A percentile compares a stretch with the other conserved stretches of the same genome.
phyloP scores from a whole-genome alignment of 1,140 invertebrate genomes.

The Aphelinus atriplicis region DNA sequence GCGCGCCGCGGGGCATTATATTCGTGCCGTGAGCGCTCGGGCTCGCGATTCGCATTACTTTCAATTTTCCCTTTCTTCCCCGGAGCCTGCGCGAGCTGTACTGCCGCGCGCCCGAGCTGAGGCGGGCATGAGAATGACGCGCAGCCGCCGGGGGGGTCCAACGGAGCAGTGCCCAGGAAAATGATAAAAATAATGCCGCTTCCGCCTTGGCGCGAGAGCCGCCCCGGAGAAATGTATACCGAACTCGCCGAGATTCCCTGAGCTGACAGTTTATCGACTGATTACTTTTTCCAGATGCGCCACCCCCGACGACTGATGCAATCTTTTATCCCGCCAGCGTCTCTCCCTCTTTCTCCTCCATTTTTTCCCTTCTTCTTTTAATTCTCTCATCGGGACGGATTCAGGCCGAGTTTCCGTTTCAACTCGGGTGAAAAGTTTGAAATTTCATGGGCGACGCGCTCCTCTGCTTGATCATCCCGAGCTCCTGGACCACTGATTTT shows the following conservation, averaged over 20 bases:
- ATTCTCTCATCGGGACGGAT: too few relatives aligned
- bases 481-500: too few relatives aligned
- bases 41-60: constrained; percentile 28
- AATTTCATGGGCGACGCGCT: too few relatives aligned
- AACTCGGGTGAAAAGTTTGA: too few relatives aligned
- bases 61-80: not conserved
- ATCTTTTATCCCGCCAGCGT: not conserved
- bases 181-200: not conserved
- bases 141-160: not conserved
- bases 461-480: too few relatives aligned
- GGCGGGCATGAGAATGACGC: constrained; percentile 21
- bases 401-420: too few relatives aligned
- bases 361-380: not conserved
- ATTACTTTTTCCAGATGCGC: constrained; percentile 23
- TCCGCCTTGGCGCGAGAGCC: not conserved
- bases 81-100: not conserved
- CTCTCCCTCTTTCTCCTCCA: too few relatives aligned
- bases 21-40: not conserved
- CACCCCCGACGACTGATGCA: too few relatives aligned
- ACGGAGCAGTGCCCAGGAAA: too few relatives aligned
- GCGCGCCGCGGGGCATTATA: constrained; percentile 20
- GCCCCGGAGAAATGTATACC: too few relatives aligned
- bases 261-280: constrained; percentile 6
- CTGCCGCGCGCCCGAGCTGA: not conserved
- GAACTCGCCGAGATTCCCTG: too few relatives aligned